These are phyloP conservation scores for Buceros bicornis DNA, from an alignment of 2,797 vertebrate genomes.

Conservation along the genomic window DNA sequence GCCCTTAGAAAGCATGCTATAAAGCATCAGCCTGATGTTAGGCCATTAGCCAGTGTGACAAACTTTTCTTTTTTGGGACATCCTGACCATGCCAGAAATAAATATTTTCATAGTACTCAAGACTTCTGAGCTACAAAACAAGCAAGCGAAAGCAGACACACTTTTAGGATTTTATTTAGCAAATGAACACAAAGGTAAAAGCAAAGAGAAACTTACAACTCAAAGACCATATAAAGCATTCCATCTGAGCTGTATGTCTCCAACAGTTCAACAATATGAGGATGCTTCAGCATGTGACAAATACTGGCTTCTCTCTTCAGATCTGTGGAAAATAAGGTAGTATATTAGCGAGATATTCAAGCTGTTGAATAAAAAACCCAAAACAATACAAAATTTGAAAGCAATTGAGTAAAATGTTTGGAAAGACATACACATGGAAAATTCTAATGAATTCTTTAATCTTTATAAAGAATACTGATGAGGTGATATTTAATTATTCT, in stretches of 20 bases:
- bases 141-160: slow-evolving; percentile 39
- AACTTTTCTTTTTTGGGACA: neutral
- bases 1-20: neutral
- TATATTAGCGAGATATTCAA: slow-evolving; percentile 58
- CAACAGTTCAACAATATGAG: slow-evolving; percentile 97
- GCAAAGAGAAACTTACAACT: slow-evolving; percentile 90
- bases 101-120: neutral
- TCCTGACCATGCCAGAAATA: neutral
- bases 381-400: neutral
- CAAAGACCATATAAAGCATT: slow-evolving; percentile 99
- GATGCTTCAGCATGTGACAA: slow-evolving; percentile 99
- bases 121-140: slow-evolving; percentile 12
- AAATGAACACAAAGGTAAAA: slow-evolving; percentile 12
- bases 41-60: neutral
- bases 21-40: neutral
- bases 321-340: slow-evolving; percentile 84
- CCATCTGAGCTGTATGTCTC: slow-evolving; percentile 99
- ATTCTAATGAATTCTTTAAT: neutral
- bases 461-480: neutral
- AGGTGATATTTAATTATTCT: neutral
- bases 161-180: neutral
- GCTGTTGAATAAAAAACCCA: neutral
- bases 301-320: slow-evolving; percentile 99
- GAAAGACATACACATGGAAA: neutral
- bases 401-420: neutral